Evolutionary conservation across 1,140 invertebrate genomes (phyloP), one percentile per base, ranked within the genome.

Genomic region (Lepidotrigona ventralis): DNA sequence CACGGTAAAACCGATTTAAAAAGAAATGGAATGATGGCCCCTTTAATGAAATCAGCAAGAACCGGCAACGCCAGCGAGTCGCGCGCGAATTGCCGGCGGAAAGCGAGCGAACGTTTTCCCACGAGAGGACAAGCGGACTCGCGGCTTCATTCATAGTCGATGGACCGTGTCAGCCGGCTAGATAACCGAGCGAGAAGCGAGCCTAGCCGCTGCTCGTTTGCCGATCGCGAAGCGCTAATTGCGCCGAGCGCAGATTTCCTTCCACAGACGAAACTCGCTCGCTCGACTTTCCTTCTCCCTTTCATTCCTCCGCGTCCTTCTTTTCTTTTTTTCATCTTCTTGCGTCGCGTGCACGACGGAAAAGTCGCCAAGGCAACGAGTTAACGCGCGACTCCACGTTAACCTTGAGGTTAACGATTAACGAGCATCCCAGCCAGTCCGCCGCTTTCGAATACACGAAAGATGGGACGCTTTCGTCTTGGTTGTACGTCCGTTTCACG

Each of bases 221-320:
- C 86, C 73, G 85, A 86, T 87, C 77, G 81, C 72, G 63, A 86
- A 60, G 73, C 72, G 80, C 54, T 82, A 82, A 82, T 82, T 82
- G 80, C 80, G 63, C 14, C 63, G 53, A 63, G 11, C 79, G 26
- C 79, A 46, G 53, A n/a, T 66, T 63, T 53, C 66, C 76, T 56
- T 77, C 33, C n/a, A 14, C 29, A 19, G 19, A 60, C 29, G 74
- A 70, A 11, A 23, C 63, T 39, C 60, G 23, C 72, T 70, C 56
- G 56, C 17, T 9, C 17, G 64, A 33, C 29, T 33, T 66, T 66
- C 8, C 51, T 26, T 33, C 29, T 29, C 29, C 23, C 6, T 46
- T 53, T 3, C 56, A 53, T 53, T 21, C 23, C n/a, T 60, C 68
- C 72, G 39, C 54, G n/a, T 19, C 8, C 3, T 9, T 15, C 21